These are phyloP conservation scores for Mixornis gularis DNA, from an alignment of 2,113 vertebrate genomes.

Conservation along the genomic window DNA sequence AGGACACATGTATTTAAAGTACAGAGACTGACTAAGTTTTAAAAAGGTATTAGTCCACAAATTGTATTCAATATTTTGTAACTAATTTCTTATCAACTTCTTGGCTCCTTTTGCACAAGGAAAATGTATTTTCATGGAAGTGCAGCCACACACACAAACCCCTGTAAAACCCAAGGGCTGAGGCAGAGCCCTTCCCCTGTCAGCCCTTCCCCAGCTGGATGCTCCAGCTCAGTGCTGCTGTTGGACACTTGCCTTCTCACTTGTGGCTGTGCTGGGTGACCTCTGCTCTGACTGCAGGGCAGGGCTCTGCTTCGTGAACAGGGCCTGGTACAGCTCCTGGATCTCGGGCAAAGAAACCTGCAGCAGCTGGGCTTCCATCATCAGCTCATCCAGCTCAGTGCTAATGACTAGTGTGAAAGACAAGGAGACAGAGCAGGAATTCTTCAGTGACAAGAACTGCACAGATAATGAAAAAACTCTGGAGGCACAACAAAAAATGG, in stretches of 20 bases:
- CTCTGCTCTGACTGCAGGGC: constrained; percentile 53
- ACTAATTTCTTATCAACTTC: not conserved
- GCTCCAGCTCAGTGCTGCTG: not conserved
- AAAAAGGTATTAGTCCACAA: not conserved
- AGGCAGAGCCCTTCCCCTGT: not conserved
- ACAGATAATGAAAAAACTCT: not conserved
- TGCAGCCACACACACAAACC: not conserved
- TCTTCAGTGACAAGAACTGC: not conserved
- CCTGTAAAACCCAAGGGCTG: not conserved
- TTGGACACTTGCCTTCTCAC: constrained; percentile 71
- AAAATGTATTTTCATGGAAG: not conserved
- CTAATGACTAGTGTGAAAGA: constrained; percentile 75
- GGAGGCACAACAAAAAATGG: not conserved
- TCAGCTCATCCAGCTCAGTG: constrained; percentile 84
- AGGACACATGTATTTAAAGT: not conserved
- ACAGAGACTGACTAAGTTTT: not conserved
- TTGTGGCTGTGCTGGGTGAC: constrained; percentile 49
- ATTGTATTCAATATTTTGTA: not conserved
- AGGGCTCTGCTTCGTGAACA: constrained; percentile 75
- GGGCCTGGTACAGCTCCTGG: constrained; percentile 82
- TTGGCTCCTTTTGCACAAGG: not conserved
- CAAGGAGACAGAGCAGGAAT: not conserved
- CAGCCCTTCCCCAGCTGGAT: too few species aligned
- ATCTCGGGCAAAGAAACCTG: constrained; percentile 90
- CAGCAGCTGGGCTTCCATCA: constrained; percentile 94